Percentiles rank a stretch among this genome's conserved stretches.
Conservation (phyloP, 2,797 vertebrate species). For the Hoplostethus mediterraneus region DNA sequence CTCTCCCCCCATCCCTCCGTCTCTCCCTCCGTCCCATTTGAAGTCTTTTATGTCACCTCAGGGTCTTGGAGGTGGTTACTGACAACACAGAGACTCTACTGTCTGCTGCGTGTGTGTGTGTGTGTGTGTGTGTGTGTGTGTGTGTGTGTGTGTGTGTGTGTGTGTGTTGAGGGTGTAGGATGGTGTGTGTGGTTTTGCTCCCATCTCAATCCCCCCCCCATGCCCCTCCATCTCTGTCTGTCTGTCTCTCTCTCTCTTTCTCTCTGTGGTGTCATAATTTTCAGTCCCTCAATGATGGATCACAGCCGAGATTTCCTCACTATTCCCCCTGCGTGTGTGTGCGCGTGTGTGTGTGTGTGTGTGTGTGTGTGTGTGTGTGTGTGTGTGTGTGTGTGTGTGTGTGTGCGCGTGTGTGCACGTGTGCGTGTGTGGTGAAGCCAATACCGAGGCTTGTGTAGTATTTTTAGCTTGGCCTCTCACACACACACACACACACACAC, state of each 20-base stretch:
- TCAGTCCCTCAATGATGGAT: constrained; percentile 72
- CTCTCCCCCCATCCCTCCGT: constrained; percentile 41
- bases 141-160: constrained; percentile 7
- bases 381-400: constrained; percentile 21
- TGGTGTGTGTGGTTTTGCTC: constrained; percentile 32
- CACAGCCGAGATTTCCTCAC: constrained; percentile 78
- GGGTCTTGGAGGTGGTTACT: constrained; percentile 68
- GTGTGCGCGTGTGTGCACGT: constrained; percentile 13
- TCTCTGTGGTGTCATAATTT: constrained; percentile 68
- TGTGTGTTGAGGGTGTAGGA: neutral
- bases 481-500: constrained; percentile 16
- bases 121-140: neutral
- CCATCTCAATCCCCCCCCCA: neutral
- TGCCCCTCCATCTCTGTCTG: neutral
- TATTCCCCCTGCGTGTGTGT: constrained; percentile 60
- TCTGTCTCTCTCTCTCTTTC: constrained; percentile 35
- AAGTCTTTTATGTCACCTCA: constrained; percentile 75
- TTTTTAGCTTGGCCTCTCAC: constrained; percentile 47
- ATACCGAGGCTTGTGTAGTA: constrained; percentile 35
- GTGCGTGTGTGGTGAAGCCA: constrained; percentile 28
- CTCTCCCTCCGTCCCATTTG: constrained; percentile 52
- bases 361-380: constrained; percentile 21
- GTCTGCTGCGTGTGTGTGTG: constrained; percentile 38
- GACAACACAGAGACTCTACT: constrained; percentile 69
- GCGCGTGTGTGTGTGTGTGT: constrained; percentile 28